Conservation (phyloP, 1,140 invertebrate genomes). For the Rhysida immarginata region DNA sequence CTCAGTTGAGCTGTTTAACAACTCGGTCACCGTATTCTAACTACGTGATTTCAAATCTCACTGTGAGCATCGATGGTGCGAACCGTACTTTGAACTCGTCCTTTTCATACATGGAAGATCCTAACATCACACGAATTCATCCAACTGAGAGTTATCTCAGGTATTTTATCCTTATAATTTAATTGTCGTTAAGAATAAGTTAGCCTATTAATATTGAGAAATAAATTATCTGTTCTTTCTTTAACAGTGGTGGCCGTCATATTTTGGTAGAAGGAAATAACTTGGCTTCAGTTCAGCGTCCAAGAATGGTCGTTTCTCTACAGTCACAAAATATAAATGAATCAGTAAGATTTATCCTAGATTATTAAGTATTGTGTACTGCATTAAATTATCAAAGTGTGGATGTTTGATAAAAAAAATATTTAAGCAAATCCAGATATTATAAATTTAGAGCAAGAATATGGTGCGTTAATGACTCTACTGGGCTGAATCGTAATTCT, state of each 20-base stretch:
- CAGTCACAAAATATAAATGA: constrained; percentile 54
- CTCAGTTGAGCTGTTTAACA: constrained; percentile 70
- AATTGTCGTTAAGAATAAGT: too few species aligned
- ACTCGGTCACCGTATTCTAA: constrained; percentile 40
- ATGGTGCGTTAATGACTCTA: too few species aligned
- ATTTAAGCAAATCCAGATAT: too few species aligned
- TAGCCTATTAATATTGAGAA: too few species aligned
- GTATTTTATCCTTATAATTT: too few species aligned
- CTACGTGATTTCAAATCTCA: constrained; percentile 35
- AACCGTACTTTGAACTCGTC: constrained; percentile 51
- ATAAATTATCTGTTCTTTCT: too few species aligned
- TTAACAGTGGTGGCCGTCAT: constrained; percentile 74
- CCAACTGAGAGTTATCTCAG: constrained; percentile 29
- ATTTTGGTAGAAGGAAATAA: constrained; percentile 85
- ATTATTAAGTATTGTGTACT: too few species aligned
- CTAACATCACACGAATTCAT: constrained; percentile 45
- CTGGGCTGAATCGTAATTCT: too few species aligned
- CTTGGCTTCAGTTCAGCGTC: constrained; percentile 77
- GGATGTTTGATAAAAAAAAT: too few species aligned
- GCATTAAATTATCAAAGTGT: too few species aligned
- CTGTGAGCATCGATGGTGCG: constrained; percentile 67
- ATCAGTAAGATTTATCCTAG: too few species aligned
- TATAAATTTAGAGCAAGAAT: too few species aligned
- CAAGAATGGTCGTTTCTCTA: constrained; percentile 63
- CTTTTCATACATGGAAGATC: constrained; percentile 81